Percentiles rank a stretch among this genome's conserved stretches.
phyloP scores from a whole-genome alignment of 53 echinoderm and acorn worm genomes.

The Paracentrotus lividus region DNA sequence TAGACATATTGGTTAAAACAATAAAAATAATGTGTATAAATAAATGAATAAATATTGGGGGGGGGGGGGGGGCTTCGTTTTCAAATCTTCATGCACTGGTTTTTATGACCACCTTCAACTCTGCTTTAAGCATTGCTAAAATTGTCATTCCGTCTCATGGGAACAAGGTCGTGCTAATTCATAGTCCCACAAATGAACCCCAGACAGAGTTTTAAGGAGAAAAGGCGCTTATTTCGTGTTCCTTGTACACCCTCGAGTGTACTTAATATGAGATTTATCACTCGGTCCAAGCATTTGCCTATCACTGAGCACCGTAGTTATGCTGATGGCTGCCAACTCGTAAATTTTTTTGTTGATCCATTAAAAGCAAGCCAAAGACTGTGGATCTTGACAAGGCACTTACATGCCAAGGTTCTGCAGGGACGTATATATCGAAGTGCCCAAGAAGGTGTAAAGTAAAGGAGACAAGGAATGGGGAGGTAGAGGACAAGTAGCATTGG shows the following conservation, averaged over 20 bases:
- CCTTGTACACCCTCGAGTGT: conserved; percentile 22
- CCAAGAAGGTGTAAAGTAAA: background rate
- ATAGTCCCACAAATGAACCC: background rate
- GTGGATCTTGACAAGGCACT: conserved; percentile 27
- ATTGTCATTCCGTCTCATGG: background rate
- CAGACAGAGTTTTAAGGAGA: background rate
- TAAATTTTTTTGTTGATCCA: conserved; percentile 40
- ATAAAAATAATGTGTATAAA: no score
- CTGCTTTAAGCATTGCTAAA: background rate
- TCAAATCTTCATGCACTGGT: no score
- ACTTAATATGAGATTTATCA: conserved; percentile 38
- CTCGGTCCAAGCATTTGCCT: background rate
- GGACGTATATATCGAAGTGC: background rate
- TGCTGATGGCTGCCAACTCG: conserved; percentile 49
- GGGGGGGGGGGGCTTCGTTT: no score
- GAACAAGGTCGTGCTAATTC: background rate
- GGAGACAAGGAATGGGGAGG: no score
- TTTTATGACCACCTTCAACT: background rate
- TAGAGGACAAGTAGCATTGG: no score
- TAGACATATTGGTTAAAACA: no score
- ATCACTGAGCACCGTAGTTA: conserved; percentile 42
- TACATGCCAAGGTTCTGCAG: background rate
- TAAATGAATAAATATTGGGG: no score
- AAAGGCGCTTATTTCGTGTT: background rate
- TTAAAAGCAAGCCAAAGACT: conserved; percentile 55